These are phyloP conservation scores for Drosophila nr. perissopoda DNA, from an alignment of 2,888 invertebrate genomes.

Conservation along the genomic window DNA sequence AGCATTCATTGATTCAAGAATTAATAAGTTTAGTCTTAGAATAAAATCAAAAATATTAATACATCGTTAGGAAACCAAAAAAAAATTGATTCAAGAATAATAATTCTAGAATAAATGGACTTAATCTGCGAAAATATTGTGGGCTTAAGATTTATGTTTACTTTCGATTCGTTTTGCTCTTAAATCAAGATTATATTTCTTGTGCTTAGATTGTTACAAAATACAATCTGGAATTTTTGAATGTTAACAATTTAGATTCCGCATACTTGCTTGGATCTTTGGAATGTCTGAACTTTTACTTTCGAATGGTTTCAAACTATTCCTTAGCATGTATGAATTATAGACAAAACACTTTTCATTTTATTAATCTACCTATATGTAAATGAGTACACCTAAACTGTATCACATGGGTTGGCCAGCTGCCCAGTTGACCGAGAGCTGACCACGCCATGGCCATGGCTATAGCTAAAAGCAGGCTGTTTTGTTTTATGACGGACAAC, in stretches of 20 bases:
- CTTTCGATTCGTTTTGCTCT: neutral
- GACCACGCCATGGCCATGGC: constrained; percentile 65
- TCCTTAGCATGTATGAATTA: neutral
- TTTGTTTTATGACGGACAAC: constrained; percentile 66
- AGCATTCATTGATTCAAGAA: neutral
- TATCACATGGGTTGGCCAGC: constrained; percentile 67
- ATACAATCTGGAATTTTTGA: neutral
- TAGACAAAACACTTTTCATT: constrained; percentile 33
- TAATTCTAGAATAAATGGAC: neutral
- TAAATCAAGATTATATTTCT: neutral
- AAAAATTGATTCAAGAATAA: neutral
- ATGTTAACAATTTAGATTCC: neutral
- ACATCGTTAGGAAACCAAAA: neutral
- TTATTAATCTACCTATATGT: constrained; percentile 53
- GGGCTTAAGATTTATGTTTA: neutral
- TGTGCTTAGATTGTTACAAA: neutral
- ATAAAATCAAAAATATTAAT: neutral
- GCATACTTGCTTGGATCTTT: neutral
- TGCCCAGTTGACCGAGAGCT: constrained; percentile 60
- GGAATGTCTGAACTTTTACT: constrained; percentile 41
- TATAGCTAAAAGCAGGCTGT: constrained; percentile 50
- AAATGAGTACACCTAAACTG: constrained; percentile 69
- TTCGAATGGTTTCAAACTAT: constrained; percentile 22
- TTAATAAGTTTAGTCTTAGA: neutral
- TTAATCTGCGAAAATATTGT: neutral